Percentiles rank a stretch among this genome's conserved stretches.
phyloP scores from a whole-genome alignment of 2,113 vertebrate genomes.

The Plotosus lineatus region DNA sequence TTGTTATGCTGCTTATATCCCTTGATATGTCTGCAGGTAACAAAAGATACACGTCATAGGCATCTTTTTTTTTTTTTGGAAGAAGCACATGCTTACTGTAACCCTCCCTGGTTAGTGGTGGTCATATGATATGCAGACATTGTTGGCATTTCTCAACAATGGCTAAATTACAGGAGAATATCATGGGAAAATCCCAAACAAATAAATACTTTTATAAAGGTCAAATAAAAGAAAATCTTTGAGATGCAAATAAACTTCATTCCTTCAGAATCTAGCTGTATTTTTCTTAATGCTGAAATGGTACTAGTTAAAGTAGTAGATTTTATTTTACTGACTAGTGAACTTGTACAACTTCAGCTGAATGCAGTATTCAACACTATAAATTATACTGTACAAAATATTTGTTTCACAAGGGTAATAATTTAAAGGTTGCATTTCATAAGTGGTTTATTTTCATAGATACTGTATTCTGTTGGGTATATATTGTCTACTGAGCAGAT shows the following conservation, averaged over 20 bases:
- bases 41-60: no score
- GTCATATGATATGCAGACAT: no score
- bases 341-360: neutral
- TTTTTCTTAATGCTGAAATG: neutral
- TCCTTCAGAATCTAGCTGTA: neutral
- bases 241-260: neutral
- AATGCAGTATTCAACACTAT: neutral
- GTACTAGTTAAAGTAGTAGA: neutral
- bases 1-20: no score
- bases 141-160: no score
- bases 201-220: neutral
- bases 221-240: neutral
- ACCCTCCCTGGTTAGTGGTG: no score
- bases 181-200: no score
- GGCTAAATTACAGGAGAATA: no score
- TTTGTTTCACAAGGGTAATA: neutral
- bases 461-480: neutral
- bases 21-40: no score
- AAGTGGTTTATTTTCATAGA: neutral
- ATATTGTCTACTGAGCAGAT: neutral
- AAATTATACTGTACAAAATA: neutral
- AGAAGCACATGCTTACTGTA: no score
- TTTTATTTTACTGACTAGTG: neutral
- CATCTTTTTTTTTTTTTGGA: no score
- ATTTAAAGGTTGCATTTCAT: neutral